Evolutionary conservation across 2,797 vertebrate genomes (phyloP), one percentile per base, ranked within the genome.

Genomic region (Hephaestus fuliginosus): DNA sequence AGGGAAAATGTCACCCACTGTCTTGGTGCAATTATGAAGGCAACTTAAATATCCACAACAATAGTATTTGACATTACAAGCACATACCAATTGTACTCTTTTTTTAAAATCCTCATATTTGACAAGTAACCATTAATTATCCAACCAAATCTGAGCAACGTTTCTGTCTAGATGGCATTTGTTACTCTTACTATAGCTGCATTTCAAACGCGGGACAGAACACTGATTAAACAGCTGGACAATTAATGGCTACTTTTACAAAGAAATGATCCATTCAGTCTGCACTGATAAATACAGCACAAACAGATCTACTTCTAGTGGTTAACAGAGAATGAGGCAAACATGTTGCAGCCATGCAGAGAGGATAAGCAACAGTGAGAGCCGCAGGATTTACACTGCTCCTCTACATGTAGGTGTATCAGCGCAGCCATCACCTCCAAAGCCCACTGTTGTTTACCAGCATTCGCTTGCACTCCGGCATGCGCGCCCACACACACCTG

Each of bases 301-400:
- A 81, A 71, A 84, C 57, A 72, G 46, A 53, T 85, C 78, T 81
- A 86, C 30, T 28, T 79, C 73, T 88, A 89, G 68, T 65, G 69
- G 81, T 85, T 82, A 84, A 90, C 85, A 76, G 69, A 79, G 68
- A 82, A 89, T 6, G 73, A 89, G 76, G 86, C 89, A 91, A 88
- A 94, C 82, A 80, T 71, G 79, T 86, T 70, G 76, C 85, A 92
- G 93, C 92, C 95, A 96, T 96, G 95, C 95, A 94, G 76, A 91
- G 83, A 89, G 55, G 89, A 89, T 82, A 93, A 94, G 93, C 94
- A 94, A 93, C 92, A 92, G 92, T 86, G 89, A 89, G 91, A 83
- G 86, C 76, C 25, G 80, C 77, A 84, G 79, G 82, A 72, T 86
- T 80, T 88, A 73, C 80, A 52, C 72, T 67, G 82, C 76, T 85